Evolutionary conservation across 2,797 vertebrate species (phyloP).

Genomic region (Scolopax rusticola): DNA sequence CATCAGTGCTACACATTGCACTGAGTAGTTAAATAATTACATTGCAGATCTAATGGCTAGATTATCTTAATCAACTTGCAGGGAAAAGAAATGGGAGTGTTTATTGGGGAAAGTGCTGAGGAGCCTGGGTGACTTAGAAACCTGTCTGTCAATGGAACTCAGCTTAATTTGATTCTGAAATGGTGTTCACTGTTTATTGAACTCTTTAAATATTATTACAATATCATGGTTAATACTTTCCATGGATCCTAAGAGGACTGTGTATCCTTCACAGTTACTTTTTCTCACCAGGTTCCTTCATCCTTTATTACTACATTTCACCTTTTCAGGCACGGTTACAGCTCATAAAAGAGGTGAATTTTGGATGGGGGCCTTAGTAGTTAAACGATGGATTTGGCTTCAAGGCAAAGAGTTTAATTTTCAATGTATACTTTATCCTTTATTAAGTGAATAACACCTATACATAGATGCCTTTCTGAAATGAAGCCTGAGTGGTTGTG

Average conservation of each 20-base stretch:
- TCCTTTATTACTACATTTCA: background rate
- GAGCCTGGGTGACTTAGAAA: background rate
- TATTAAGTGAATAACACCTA: background rate
- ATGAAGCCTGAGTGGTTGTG: background rate
- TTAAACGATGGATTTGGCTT: background rate
- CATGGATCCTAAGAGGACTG: background rate
- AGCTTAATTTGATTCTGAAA: background rate
- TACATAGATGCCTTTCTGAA: background rate
- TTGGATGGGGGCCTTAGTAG: background rate
- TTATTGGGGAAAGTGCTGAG: background rate
- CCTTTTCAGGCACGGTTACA: background rate
- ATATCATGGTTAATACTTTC: background rate
- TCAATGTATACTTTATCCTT: background rate
- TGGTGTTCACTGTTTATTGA: background rate
- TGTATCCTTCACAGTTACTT: background rate
- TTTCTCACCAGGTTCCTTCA: background rate
- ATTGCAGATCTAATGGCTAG: background rate
- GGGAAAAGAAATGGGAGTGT: background rate
- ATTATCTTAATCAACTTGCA: background rate
- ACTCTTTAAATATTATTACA: background rate
- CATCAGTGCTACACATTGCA: background rate
- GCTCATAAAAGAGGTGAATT: background rate
- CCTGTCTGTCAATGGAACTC: background rate
- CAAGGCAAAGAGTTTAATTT: background rate
- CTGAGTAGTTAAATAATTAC: background rate